phyloP scores from a whole-genome alignment of 2,113 vertebrate genomes.

The Cepphus grylle region DNA sequence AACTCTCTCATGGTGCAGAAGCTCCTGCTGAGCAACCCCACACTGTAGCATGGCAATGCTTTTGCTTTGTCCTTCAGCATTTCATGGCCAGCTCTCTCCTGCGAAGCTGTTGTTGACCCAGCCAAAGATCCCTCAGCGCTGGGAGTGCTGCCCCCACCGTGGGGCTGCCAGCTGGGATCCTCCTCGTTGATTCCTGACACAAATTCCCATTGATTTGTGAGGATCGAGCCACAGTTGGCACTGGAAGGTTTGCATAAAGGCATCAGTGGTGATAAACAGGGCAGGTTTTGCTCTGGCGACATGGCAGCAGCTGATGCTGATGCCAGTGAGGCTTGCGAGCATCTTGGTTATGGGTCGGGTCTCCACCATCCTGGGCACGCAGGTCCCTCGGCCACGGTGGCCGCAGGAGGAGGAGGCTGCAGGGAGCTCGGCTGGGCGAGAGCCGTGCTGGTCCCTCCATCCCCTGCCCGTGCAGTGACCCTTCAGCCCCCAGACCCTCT shows the following conservation, averaged over 20 bases:
- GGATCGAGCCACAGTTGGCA: accelerated
- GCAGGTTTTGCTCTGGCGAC: neutral
- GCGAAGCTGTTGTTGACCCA: neutral
- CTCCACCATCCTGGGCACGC: accelerated
- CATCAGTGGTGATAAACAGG: neutral
- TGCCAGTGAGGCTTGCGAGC: neutral
- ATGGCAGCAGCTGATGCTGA: neutral
- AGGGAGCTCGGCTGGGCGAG: neutral
- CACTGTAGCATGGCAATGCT: accelerated
- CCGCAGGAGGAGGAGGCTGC: neutral
- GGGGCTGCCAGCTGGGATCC: neutral
- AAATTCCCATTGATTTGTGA: neutral
- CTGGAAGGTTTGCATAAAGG: neutral
- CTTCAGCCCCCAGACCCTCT: neutral
- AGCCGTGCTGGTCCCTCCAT: neutral
- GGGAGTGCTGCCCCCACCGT: accelerated
- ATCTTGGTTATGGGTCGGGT: neutral
- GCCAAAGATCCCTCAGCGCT: neutral
- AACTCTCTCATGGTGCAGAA: neutral
- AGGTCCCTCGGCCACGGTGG: accelerated
- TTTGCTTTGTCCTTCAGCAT: neutral
- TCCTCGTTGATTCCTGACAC: neutral
- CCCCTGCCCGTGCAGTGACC: accelerated
- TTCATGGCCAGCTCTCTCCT: neutral
- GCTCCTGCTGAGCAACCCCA: accelerated